phyloP scores from a whole-genome alignment of 1,140 invertebrate genomes.

The Steinernema khuongi region DNA sequence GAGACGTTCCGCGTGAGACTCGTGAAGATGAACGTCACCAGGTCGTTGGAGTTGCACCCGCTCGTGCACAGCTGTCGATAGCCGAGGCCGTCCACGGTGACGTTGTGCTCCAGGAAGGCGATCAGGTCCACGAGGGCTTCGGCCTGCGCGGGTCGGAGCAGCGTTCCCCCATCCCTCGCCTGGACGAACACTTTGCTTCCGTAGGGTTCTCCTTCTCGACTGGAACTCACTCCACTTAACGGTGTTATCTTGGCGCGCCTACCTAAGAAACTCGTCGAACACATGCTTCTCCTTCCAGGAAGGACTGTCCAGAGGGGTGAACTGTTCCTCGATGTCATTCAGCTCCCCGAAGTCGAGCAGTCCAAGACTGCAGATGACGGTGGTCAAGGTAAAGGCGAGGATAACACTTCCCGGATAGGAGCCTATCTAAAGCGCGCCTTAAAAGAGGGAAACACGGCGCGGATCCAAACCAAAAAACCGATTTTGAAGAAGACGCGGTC shows the following conservation, averaged over 20 bases:
- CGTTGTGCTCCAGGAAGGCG: neutral
- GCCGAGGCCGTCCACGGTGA: neutral
- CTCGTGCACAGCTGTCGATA: neutral
- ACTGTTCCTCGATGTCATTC: neutral
- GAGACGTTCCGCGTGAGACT: neutral
- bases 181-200: conserved; percentile 4
- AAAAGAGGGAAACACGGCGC: neutral
- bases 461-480: neutral
- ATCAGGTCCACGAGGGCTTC: neutral
- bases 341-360: neutral
- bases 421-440: neutral
- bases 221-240: neutral
- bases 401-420: neutral
- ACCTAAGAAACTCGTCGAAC: neutral
- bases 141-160: neutral
- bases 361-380: conserved; percentile 1
- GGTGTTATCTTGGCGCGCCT: neutral
- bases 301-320: neutral
- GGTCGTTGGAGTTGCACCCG: neutral
- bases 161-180: neutral
- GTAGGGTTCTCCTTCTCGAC: conserved; percentile 2
- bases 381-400: neutral
- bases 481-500: neutral
- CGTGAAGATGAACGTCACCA: neutral
- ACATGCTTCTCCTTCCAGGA: neutral